These are phyloP conservation scores for Argyrosomus regius DNA, from an alignment of 2,797 vertebrate species.

Conservation along the genomic window DNA sequence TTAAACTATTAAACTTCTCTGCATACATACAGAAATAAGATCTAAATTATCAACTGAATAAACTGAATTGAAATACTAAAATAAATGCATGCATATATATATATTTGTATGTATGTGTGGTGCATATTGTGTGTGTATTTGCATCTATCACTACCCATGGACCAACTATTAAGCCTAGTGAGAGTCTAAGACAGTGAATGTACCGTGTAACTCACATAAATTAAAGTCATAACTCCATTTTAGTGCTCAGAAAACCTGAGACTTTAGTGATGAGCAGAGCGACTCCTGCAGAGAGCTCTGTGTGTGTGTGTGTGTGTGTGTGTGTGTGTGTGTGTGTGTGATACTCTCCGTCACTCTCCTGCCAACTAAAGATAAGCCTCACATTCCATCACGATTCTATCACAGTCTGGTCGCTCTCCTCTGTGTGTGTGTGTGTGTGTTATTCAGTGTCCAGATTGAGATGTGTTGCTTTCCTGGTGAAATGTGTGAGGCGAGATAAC, in stretches of 20 bases:
- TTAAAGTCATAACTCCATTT: conserved; percentile 39
- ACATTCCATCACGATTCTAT: conserved; percentile 75
- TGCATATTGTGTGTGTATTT: neutral
- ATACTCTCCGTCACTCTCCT: conserved; percentile 37
- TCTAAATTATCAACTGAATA: no score
- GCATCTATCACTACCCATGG: neutral
- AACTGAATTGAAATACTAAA: no score
- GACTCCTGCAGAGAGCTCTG: conserved; percentile 14
- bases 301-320: conserved; percentile 5
- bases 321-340: conserved; percentile 19
- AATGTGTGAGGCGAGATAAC: conserved; percentile 55
- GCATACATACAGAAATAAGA: no score
- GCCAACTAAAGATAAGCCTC: conserved; percentile 68
- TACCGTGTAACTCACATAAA: neutral
- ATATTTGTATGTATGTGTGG: neutral
- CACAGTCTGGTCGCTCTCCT: conserved; percentile 55
- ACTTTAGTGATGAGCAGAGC: conserved; percentile 21
- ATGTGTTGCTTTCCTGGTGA: conserved; percentile 26
- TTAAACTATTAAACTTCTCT: no score
- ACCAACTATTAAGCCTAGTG: neutral
- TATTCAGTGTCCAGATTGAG: conserved; percentile 32
- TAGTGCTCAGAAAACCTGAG: conserved; percentile 30
- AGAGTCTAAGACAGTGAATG: neutral
- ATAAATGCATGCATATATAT: no score
- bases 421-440: conserved; percentile 23